Conservation (phyloP, 2,113 vertebrate genomes). For the Coptodon bakossiorum region DNA sequence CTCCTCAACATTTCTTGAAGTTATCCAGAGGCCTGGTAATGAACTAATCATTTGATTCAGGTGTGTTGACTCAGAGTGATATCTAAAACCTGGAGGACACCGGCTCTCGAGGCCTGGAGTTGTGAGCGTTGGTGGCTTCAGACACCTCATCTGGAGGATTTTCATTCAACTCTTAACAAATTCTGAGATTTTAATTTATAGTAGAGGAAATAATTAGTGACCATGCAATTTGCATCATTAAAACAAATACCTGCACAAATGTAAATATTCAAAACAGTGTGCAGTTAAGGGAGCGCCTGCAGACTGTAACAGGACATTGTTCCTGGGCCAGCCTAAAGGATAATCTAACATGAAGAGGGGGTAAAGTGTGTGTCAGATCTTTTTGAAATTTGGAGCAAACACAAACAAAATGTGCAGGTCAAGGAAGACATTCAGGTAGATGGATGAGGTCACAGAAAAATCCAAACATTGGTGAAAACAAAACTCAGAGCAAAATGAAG, state of each 20-base stretch:
- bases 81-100: no score
- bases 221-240: not conserved
- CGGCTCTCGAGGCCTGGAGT: no score
- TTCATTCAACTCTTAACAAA: not conserved
- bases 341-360: not conserved
- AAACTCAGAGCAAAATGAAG: not conserved
- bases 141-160: not conserved
- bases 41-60: no score
- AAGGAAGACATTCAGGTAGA: not conserved
- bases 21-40: no score
- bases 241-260: not conserved
- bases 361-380: not conserved
- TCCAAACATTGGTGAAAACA: not conserved
- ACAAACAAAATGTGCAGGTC: not conserved
- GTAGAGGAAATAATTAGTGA: not conserved
- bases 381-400: not conserved
- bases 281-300: not conserved
- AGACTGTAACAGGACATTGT: not conserved
- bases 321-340: not conserved
- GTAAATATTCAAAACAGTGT: not conserved
- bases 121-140: no score
- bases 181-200: not conserved
- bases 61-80: no score
- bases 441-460: not conserved
- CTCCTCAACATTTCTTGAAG: no score